Evolutionary conservation across 2,888 invertebrate genomes (phyloP).

Genomic region (Tenthredo mesomela): DNA sequence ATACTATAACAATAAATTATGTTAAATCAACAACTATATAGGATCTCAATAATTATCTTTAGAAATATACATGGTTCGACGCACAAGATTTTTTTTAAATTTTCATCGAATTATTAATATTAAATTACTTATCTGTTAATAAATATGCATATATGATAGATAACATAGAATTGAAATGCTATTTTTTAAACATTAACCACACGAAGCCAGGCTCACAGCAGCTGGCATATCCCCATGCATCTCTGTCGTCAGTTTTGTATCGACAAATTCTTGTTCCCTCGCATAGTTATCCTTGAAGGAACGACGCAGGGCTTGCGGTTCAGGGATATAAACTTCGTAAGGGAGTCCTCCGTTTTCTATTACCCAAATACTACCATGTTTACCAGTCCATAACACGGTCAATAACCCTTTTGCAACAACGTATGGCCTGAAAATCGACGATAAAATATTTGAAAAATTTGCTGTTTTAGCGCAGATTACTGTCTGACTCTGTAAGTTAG

Average conservation of each 20-base stretch:
- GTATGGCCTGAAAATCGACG: conserved; percentile 65
- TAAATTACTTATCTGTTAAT: not conserved
- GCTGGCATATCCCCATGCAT: not conserved
- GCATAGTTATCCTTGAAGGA: conserved; percentile 68
- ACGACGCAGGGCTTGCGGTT: conserved; percentile 68
- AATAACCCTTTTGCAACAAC: conserved; percentile 72
- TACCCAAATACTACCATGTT: conserved; percentile 72
- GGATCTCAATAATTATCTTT: not conserved
- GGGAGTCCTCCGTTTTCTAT: conserved; percentile 71
- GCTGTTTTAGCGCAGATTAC: too few species aligned
- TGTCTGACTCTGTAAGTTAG: too few species aligned
- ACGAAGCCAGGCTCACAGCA: conserved; percentile 1
- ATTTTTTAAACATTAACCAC: not conserved
- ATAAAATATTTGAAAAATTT: not conserved
- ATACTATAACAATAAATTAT: not conserved
- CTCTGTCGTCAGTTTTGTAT: not conserved
- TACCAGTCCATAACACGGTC: conserved; percentile 66
- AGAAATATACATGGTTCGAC: not conserved
- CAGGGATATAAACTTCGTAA: conserved; percentile 70
- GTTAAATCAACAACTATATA: too few species aligned
- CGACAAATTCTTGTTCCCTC: not conserved
- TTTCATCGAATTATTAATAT: not conserved
- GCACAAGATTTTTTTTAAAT: not conserved
- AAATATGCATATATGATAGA: not conserved
- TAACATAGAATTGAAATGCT: not conserved